phyloP scores from a whole-genome alignment of 2,113 vertebrate species.

The Oncorhynchus kisutch region DNA sequence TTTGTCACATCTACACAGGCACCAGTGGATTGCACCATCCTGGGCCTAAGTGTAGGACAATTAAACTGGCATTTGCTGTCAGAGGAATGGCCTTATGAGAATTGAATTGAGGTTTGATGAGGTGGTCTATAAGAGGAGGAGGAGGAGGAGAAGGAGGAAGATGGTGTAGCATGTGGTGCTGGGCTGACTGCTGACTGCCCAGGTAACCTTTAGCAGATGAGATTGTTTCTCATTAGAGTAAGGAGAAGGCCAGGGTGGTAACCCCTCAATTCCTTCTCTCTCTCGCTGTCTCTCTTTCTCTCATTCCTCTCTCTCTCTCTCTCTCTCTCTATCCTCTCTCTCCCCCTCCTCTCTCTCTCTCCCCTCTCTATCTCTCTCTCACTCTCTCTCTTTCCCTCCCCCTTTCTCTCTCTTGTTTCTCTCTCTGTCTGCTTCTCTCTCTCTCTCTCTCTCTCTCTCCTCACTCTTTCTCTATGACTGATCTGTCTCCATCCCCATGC shows the following conservation, averaged over 20 bases:
- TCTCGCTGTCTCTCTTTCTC: conserved; percentile 21
- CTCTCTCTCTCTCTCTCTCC: too few species aligned
- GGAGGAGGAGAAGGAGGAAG: neutral
- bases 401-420: too few species aligned
- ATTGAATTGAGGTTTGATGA: neutral
- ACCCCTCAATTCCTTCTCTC: conserved; percentile 48
- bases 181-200: neutral
- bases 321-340: too few species aligned
- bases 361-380: too few species aligned
- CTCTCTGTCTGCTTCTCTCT: neutral
- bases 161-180: neutral
- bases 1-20: conserved; percentile 1
- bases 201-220: conserved; percentile 32
- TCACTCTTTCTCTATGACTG: neutral
- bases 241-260: conserved; percentile 35
- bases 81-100: too few species aligned
- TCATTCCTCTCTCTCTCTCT: neutral
- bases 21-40: neutral
- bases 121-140: neutral
- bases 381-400: too few species aligned
- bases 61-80: conserved; percentile 10
- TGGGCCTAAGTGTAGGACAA: conserved; percentile 9
- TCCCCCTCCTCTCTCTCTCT: too few species aligned
- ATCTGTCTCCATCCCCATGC: conserved; percentile 30
- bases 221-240: conserved; percentile 55